Conservation (phyloP, 2,113 vertebrate species). For the Eonycteris spelaea region DNA sequence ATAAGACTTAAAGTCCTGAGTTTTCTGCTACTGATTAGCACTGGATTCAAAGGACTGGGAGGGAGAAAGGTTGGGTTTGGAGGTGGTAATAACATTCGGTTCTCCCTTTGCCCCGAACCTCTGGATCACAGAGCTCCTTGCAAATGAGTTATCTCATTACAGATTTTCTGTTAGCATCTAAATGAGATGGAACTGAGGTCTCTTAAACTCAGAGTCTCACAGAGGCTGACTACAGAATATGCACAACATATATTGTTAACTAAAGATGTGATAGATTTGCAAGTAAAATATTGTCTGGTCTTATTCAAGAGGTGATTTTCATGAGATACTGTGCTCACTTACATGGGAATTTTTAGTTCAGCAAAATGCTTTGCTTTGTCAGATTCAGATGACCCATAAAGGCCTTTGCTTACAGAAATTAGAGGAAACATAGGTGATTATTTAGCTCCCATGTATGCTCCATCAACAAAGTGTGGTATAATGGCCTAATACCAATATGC, state of each 20-base stretch:
- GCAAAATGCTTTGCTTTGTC: background rate
- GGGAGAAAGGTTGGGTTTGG: background rate
- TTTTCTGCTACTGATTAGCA: background rate
- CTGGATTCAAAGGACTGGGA: background rate
- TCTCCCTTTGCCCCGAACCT: background rate
- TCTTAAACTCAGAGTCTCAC: background rate
- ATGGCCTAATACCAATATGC: background rate
- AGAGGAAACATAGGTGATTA: background rate
- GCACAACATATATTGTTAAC: background rate
- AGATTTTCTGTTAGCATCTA: background rate
- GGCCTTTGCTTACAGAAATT: background rate
- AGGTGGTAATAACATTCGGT: background rate
- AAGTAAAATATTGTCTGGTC: conserved; percentile 18
- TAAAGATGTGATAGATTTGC: conserved; percentile 5
- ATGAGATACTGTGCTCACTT: background rate
- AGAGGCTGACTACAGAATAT: background rate
- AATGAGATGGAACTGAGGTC: background rate
- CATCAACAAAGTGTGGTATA: background rate
- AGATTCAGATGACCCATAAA: background rate
- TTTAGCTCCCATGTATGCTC: background rate
- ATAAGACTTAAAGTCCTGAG: background rate
- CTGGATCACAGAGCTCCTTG: conserved; percentile 34
- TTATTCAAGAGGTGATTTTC: conserved; percentile 38
- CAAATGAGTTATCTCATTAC: conserved; percentile 43
- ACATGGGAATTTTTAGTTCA: background rate